A percentile compares a stretch with the other conserved stretches of the same genome.
Conservation (phyloP, 2,113 vertebrate species). For the Xerus inauris region DNA sequence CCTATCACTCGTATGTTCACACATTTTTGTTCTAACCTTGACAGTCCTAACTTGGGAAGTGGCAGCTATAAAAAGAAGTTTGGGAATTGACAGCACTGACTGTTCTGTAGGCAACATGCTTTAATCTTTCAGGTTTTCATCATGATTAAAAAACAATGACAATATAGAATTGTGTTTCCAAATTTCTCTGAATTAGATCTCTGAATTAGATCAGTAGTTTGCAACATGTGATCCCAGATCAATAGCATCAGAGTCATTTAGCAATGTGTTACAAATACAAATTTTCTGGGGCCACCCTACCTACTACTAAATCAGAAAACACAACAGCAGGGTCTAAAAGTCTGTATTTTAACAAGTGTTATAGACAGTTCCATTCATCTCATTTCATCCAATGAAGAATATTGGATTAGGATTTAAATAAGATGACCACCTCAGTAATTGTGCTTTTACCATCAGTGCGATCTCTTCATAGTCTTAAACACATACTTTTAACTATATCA, state of each 20-base stretch:
- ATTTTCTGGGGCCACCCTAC: background rate
- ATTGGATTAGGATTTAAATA: background rate
- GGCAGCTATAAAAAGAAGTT: background rate
- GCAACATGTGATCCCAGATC: background rate
- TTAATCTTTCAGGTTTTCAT: slow-evolving; percentile 18
- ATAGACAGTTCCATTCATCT: background rate
- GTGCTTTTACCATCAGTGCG: background rate
- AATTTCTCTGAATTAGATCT: background rate
- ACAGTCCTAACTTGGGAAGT: background rate
- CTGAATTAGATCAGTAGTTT: background rate
- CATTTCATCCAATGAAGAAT: background rate
- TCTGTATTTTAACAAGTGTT: background rate
- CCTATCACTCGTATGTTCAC: background rate
- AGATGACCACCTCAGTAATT: background rate
- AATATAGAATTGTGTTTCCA: background rate
- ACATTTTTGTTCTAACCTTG: slow-evolving; percentile 21
- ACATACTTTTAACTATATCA: background rate
- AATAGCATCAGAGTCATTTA: background rate
- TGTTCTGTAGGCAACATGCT: background rate
- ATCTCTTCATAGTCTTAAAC: background rate
- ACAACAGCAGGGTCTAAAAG: background rate
- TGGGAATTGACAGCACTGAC: background rate
- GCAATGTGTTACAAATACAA: background rate
- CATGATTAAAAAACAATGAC: background rate
- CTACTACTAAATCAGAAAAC: background rate